Base-by-base conservation (phyloP, 2,888 invertebrate genomes). In the Laspeyria flexula region DNA sequence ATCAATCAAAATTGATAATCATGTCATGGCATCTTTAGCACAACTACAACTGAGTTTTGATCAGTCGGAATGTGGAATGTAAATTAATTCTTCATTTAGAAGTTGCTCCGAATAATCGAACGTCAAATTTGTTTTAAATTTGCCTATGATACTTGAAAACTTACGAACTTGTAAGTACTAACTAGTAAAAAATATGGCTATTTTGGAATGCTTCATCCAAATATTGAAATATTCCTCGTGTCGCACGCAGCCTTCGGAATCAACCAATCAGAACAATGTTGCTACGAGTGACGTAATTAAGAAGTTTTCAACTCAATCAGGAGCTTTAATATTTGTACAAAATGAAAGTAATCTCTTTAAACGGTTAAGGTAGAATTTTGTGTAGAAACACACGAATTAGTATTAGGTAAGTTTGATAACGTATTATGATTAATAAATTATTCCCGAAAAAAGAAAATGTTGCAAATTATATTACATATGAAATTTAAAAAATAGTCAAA, bases 251-350 rank as follows among this genome's bases (percentile, higher is more conserved):
- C 13, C 42, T 31, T 37, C 13, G 39, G 29, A 59, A 48, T 59
- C 40, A 63, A 57, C 62, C 70, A 64, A 68, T 71, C 57, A 56
- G 58, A 60, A 60, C 55, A 60, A 55, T 59, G 62, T 60, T 55
- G 50, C 55, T 56, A 47, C 40, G 43, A 66, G 56, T 68, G 57
- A 67, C 60, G 75, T 75, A 79, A 78, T 80, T 81, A 71, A 72
- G 72, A 80, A 88, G 79, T 86, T 87, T 73, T 72, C 75, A 83
- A 85, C 85, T 85, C 80, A 81, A 87, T 85, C 81, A 79, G 71
- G 65, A 74, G 74, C 77, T 48, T 75, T 81, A 76, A 83, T 82
- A 83, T 85, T 81, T 77, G 79, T 71, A 79, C 79, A 79, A 83
- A 86, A 82, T 71, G 75, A 78, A 80, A 83, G 79, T 83, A 81